Conservation (phyloP, 2,888 invertebrate species). For the Drosophila greeni region DNA sequence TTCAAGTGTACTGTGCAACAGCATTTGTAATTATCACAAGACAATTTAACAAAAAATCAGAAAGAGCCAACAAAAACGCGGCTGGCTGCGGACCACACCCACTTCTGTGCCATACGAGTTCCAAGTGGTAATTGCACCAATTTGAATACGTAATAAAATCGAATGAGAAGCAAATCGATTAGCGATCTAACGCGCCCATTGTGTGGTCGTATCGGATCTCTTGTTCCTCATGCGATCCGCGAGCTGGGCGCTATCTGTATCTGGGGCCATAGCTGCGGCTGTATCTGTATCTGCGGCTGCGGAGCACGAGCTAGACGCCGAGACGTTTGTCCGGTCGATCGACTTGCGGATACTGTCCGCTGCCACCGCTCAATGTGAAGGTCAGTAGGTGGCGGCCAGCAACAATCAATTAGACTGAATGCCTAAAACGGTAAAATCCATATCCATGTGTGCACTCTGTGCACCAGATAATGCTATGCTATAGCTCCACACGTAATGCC, state of each 20-base stretch:
- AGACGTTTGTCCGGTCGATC: conserved; percentile 68
- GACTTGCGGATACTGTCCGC: conserved; percentile 66
- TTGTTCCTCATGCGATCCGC: conserved; percentile 22
- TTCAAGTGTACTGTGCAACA: conserved; percentile 55
- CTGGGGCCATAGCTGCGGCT: conserved; percentile 3
- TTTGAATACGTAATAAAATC: conserved; percentile 73
- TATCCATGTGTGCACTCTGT: conserved; percentile 57
- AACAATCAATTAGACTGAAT: conserved; percentile 68
- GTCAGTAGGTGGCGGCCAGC: conserved; percentile 74
- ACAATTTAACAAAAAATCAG: conserved; percentile 60
- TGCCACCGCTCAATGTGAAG: conserved; percentile 67
- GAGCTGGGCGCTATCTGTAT: conserved; percentile 9
- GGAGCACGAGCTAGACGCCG: conserved; percentile 64
- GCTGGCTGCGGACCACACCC: conserved; percentile 57
- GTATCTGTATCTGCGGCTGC: conserved; percentile 12
- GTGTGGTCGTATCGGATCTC: conserved; percentile 67
- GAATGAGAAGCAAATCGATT: conserved; percentile 74
- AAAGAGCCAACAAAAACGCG: conserved; percentile 18
- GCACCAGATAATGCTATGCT: conserved; percentile 34
- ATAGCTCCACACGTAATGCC: conserved; percentile 48
- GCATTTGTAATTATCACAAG: conserved; percentile 69
- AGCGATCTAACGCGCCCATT: conserved; percentile 74
- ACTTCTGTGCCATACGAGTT: conserved; percentile 70
- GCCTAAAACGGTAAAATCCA: conserved; percentile 70
- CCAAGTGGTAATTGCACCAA: conserved; percentile 75